Conservation (phyloP, 2,888 invertebrate species). For the Leptopilina drosophilae region DNA sequence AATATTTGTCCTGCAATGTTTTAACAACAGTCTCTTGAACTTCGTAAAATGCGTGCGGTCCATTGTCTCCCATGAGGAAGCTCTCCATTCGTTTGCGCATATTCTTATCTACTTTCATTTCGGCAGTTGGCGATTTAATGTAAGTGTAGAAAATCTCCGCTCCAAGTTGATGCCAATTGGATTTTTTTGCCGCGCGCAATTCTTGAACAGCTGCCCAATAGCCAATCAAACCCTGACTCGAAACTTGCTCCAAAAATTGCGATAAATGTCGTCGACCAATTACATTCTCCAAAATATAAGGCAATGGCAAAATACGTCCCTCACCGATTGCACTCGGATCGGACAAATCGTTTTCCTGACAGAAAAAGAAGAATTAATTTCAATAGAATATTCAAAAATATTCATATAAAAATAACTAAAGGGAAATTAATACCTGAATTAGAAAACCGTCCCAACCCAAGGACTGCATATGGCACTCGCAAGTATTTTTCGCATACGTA, state of each 20-base stretch:
- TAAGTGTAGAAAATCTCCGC: slow-evolving; percentile 95
- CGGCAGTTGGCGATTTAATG: slow-evolving; percentile 88
- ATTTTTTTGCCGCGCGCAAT: slow-evolving; percentile 85
- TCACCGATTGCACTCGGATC: slow-evolving; percentile 66
- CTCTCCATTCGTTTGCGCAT: slow-evolving; percentile 91
- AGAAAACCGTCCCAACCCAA: slow-evolving; percentile 86
- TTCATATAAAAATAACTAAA: background rate
- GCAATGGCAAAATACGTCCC: slow-evolving; percentile 80
- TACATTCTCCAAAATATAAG: slow-evolving; percentile 86
- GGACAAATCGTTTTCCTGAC: slow-evolving; percentile 65
- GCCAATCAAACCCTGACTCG: slow-evolving; percentile 90
- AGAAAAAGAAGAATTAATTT: slow-evolving; percentile 65
- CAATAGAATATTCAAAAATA: background rate
- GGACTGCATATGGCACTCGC: slow-evolving; percentile 86
- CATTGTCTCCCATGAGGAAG: slow-evolving; percentile 91
- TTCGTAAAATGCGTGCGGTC: slow-evolving; percentile 92
- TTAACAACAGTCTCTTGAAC: slow-evolving; percentile 89
- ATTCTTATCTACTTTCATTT: slow-evolving; percentile 89
- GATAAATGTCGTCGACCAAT: slow-evolving; percentile 87
- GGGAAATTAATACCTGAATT: slow-evolving; percentile 65
- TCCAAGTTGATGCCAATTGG: slow-evolving; percentile 90
- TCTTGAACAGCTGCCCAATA: slow-evolving; percentile 94
- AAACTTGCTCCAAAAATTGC: slow-evolving; percentile 88
- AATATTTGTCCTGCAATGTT: slow-evolving; percentile 91
- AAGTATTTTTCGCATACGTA: slow-evolving; percentile 88